A percentile compares a stretch with the other conserved stretches of the same genome.
These are phyloP conservation scores for Micronycteris hirsuta DNA, from an alignment of 2,113 vertebrate species.

Conservation along the genomic window DNA sequence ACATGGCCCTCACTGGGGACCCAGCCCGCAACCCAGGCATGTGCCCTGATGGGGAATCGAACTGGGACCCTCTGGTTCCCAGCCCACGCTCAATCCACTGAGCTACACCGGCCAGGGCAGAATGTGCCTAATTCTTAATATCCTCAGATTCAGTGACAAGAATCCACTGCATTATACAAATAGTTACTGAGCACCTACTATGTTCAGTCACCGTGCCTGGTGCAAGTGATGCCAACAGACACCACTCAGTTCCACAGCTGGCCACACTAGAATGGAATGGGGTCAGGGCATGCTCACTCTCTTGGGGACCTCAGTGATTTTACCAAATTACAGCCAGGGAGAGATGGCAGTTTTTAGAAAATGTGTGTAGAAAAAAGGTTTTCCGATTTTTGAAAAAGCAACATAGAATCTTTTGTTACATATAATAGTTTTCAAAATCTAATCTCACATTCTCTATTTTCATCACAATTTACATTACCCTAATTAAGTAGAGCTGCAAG, in stretches of 20 bases:
- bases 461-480: background rate
- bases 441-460: background rate
- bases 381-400: background rate
- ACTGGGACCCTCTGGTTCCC: no score
- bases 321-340: background rate
- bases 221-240: background rate
- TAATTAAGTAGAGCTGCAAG: background rate
- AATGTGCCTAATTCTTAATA: background rate
- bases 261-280: background rate
- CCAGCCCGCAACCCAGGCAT: no score
- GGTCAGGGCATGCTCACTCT: background rate
- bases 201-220: accelerated
- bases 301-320: background rate
- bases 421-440: background rate
- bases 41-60: no score
- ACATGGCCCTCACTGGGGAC: no score
- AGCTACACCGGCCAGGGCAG: no score
- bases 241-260: background rate
- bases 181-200: background rate
- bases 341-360: background rate
- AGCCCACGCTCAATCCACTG: no score
- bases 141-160: background rate
- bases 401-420: background rate
- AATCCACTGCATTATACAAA: background rate
- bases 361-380: background rate